phyloP scores from a whole-genome alignment of 2,113 vertebrate species.

The Callospermophilus lateralis region DNA sequence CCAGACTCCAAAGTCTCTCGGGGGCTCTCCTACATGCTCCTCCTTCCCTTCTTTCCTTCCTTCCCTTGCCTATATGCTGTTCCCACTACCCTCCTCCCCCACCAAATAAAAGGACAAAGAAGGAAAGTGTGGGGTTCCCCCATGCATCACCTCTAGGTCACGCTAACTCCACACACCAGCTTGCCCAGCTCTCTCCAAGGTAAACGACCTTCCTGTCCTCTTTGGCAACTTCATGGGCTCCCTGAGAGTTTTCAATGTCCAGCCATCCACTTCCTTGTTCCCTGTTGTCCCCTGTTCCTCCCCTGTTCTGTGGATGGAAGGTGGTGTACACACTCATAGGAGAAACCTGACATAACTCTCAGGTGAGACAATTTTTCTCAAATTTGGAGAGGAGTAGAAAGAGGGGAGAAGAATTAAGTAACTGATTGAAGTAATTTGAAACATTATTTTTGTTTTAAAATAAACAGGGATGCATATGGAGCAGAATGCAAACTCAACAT shows the following conservation, averaged over 20 bases:
- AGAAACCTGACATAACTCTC: not conserved
- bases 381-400: not conserved
- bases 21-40: not conserved
- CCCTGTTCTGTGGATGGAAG: not conserved
- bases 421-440: slow-evolving; percentile 6
- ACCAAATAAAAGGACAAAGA: not conserved
- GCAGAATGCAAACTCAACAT: slow-evolving; percentile 11
- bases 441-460: slow-evolving; percentile 56
- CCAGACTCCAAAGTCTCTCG: not conserved
- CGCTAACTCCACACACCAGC: not conserved
- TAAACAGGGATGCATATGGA: not conserved
- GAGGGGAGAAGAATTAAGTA: not conserved
- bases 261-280: not conserved
- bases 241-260: not conserved
- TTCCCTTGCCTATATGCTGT: not conserved
- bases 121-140: not conserved
- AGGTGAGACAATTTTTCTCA: not conserved
- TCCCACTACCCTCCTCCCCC: too few relatives aligned
- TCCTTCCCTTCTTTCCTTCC: not conserved
- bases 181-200: not conserved
- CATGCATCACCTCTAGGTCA: not conserved
- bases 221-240: not conserved
- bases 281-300: not conserved
- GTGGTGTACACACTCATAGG: not conserved
- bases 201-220: not conserved